Conservation (phyloP, 2,113 vertebrate genomes). For the Neodon shergylaensis region DNA sequence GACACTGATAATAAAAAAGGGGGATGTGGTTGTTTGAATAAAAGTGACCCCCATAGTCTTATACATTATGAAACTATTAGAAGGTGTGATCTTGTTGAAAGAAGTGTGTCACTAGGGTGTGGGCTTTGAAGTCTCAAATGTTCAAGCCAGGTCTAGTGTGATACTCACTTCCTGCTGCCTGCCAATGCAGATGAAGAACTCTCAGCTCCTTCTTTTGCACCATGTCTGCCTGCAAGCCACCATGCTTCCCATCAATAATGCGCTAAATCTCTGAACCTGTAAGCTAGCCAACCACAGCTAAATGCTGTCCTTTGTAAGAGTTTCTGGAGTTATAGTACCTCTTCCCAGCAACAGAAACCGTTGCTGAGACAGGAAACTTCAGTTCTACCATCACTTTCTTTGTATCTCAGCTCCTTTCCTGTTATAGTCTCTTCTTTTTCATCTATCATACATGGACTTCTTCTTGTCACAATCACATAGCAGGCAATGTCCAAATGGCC, state of each 20-base stretch:
- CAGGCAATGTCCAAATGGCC: not conserved
- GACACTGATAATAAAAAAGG: not conserved
- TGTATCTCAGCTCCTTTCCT: not conserved
- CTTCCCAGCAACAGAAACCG: not conserved
- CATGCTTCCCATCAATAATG: not conserved
- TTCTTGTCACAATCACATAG: not conserved
- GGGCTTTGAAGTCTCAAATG: not conserved
- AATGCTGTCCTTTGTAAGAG: not conserved
- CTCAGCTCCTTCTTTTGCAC: not conserved
- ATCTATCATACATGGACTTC: not conserved
- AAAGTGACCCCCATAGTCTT: not conserved
- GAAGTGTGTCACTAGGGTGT: not conserved
- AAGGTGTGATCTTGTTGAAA: not conserved
- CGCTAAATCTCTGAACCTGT: not conserved
- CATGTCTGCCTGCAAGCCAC: not conserved
- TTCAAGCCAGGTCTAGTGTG: not conserved
- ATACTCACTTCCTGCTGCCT: not conserved
- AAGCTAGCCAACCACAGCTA: not conserved
- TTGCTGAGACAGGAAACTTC: not conserved
- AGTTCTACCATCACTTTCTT: not conserved
- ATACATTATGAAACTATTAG: not conserved
- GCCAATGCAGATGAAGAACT: not conserved
- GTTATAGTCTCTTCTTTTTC: not conserved
- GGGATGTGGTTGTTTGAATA: not conserved
- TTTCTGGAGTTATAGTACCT: not conserved